These are phyloP conservation scores for Ganaspis brasiliensis DNA, from an alignment of 2,888 invertebrate species.

Conservation along the genomic window DNA sequence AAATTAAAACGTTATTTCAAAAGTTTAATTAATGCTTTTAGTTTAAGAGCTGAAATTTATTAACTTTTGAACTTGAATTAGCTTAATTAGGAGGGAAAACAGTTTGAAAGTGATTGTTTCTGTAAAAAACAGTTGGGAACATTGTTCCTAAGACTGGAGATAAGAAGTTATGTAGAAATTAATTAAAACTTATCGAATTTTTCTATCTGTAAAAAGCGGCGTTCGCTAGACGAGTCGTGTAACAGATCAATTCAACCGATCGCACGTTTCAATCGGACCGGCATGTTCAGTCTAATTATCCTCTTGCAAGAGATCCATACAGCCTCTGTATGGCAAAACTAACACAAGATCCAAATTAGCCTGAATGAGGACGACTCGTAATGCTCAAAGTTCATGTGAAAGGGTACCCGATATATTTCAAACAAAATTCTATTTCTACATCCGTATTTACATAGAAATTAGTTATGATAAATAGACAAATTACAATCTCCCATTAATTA, in stretches of 20 bases:
- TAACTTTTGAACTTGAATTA: conserved; percentile 2
- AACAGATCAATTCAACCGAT: conserved; percentile 63
- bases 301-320: conserved; percentile 63
- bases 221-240: conserved; percentile 53
- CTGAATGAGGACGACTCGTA: conserved; percentile 73
- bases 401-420: conserved; percentile 73
- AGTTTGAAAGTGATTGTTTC: conserved; percentile 20
- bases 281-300: conserved; percentile 70
- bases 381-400: conserved; percentile 76
- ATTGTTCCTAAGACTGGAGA: conserved; percentile 31
- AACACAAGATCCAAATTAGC: conserved; percentile 27
- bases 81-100: not conserved
- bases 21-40: too few relatives aligned
- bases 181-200: conserved; percentile 48
- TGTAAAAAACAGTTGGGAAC: not conserved
- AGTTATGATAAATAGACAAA: not conserved
- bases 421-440: conserved; percentile 62
- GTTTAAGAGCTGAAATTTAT: too few relatives aligned
- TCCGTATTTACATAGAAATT: not conserved
- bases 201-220: conserved; percentile 48
- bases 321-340: conserved; percentile 55
- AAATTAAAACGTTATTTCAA: too few relatives aligned
- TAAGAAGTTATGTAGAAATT: conserved; percentile 42
- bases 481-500: too few relatives aligned
- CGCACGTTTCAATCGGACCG: conserved; percentile 63